Evolutionary conservation across 1,140 invertebrate species (phyloP).

Genomic region (Lepidostoma basale): DNA sequence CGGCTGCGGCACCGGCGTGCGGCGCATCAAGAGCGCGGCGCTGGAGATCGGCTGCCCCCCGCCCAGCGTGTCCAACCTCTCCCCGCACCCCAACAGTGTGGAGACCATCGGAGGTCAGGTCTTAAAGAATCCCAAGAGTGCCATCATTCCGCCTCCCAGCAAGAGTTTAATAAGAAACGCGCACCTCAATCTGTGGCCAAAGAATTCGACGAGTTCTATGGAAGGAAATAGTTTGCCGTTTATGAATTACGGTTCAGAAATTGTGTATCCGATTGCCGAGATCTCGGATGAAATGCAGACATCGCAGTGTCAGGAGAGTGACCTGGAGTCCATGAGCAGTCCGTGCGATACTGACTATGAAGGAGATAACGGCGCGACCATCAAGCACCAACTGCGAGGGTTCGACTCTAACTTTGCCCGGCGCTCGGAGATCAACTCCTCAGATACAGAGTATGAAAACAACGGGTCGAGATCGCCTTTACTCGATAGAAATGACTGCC

Average conservation of each 20-base stretch:
- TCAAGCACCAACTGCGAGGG: slow-evolving; percentile 54
- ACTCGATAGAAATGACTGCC: slow-evolving; percentile 53
- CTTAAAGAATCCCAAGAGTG: slow-evolving; percentile 65
- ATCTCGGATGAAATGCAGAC: slow-evolving; percentile 80
- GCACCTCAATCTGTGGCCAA: slow-evolving; percentile 68
- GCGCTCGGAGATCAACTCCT: slow-evolving; percentile 56
- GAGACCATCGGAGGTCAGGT: slow-evolving; percentile 69
- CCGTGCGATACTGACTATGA: slow-evolving; percentile 63
- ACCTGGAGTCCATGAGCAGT: slow-evolving; percentile 62
- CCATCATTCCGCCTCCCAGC: slow-evolving; percentile 67
- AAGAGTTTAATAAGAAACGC: slow-evolving; percentile 69
- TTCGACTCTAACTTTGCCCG: slow-evolving; percentile 61
- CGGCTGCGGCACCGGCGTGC: slow-evolving; percentile 58
- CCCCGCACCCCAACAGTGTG: slow-evolving; percentile 70
- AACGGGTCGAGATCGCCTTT: slow-evolving; percentile 66
- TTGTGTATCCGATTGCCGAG: slow-evolving; percentile 83
- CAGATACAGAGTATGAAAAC: slow-evolving; percentile 65
- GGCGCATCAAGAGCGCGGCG: slow-evolving; percentile 70
- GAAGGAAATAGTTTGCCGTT: slow-evolving; percentile 66
- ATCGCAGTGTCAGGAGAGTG: slow-evolving; percentile 69
- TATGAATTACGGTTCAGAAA: slow-evolving; percentile 74
- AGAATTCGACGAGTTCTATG: slow-evolving; percentile 52
- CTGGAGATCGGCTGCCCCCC: slow-evolving; percentile 70
- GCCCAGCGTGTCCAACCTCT: slow-evolving; percentile 66
- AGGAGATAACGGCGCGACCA: slow-evolving; percentile 54